Evolutionary conservation across 64 coral and sea anemone genomes (phyloP), one percentile per base, ranked within the genome.

Genomic region (Hydrozoanthus tunicans): DNA sequence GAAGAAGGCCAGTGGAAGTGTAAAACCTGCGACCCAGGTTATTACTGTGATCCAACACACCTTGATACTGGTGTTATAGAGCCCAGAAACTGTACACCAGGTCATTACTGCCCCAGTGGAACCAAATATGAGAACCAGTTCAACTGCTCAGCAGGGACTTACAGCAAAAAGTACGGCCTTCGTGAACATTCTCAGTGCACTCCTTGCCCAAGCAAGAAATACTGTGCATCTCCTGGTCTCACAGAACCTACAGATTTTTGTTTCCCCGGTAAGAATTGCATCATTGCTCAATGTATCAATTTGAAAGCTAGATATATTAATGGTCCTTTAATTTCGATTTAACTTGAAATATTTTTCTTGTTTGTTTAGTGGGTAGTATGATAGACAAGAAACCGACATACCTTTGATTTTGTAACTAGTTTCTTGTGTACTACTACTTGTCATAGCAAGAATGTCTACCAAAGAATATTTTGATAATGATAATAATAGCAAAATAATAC

Each of bases 31-130:
- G 66, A 75, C 7, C 56, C 94, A 58, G 97, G 97, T 10, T 91
- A 79, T 76, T 97, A 91, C 53, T 97, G 95, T 72, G 95, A 97
- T 56, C 95, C 95, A 51, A 82, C 92, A n/a, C 25, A 70, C 57
- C 81, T 89, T 71, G 10, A 70, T n/a, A 92, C 92, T 26, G 95
- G 95, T 11, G 95, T 94, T 14, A 92, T 97, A 4, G 70, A 92
- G 52, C 95, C 95, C 24, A 92, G 83, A 5, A 89, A 91, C 61
- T 97, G 95, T 61, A 91, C 92, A n/a, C 82, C 89, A 53, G 95
- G 95, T 4, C 93, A 94, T 78, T 97, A 97, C 77, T 97, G 95
- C 6, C 90, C 95, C 11, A 26, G 23, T 4, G 91, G 91, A 80
- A 97, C 95, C 71, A 92, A 74, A 23, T 89, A 93, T 9, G 95